These are phyloP conservation scores for Fistularia tabacaria DNA, from an alignment of 2,797 vertebrate genomes.

Conservation along the genomic window DNA sequence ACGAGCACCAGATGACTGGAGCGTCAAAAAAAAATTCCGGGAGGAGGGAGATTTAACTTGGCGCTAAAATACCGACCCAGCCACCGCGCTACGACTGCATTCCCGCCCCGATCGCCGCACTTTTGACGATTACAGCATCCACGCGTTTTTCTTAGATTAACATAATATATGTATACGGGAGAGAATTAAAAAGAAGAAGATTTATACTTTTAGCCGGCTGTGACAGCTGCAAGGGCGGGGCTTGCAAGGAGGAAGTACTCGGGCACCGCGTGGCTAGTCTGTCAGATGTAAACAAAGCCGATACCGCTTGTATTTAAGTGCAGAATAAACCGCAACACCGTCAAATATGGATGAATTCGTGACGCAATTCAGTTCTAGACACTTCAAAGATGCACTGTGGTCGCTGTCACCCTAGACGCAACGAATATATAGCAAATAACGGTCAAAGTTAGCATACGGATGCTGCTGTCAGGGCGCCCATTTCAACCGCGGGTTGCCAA, in stretches of 20 bases:
- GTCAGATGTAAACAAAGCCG: slow-evolving; percentile 79
- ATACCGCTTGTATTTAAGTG: slow-evolving; percentile 11
- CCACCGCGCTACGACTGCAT: not conserved
- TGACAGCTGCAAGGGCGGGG: slow-evolving; percentile 64
- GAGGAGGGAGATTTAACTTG: slow-evolving; percentile 68
- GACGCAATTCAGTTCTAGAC: rapidly evolving
- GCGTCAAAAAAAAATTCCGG: slow-evolving; percentile 56
- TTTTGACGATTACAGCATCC: too few relatives aligned
- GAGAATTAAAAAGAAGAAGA: not conserved
- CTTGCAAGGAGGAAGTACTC: slow-evolving; percentile 52
- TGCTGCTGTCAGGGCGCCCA: slow-evolving; percentile 11
- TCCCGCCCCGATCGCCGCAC: too few relatives aligned
- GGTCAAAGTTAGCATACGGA: slow-evolving; percentile 20
- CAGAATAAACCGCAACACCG: not conserved
- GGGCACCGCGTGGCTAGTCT: slow-evolving; percentile 70
- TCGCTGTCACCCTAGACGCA: slow-evolving; percentile 14
- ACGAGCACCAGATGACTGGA: slow-evolving; percentile 61
- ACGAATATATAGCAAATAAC: slow-evolving; percentile 1
- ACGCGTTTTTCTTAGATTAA: too few relatives aligned
- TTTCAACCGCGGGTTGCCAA: slow-evolving; percentile 31
- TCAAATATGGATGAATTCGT: rapidly evolving
- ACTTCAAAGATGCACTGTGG: rapidly evolving
- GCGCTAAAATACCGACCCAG: slow-evolving; percentile 44
- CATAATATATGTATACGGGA: too few relatives aligned
- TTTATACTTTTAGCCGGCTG: slow-evolving; percentile 28